phyloP scores from a whole-genome alignment of 2,113 vertebrate species.

The Dromaius novaehollandiae region DNA sequence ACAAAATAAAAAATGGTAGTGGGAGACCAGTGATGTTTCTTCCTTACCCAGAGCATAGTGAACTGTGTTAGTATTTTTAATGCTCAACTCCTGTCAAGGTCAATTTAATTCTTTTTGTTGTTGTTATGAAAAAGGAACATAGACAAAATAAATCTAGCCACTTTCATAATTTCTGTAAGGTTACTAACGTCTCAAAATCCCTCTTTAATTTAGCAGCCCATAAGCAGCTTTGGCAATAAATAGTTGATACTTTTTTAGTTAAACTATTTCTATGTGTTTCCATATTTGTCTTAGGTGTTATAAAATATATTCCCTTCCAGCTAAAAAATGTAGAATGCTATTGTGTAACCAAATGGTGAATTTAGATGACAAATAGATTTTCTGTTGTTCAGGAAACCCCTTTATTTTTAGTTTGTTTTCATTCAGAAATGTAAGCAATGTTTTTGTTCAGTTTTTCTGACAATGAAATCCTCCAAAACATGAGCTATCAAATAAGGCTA shows the following conservation, averaged over 20 bases:
- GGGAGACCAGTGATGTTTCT: background rate
- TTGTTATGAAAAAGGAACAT: background rate
- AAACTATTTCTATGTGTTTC: background rate
- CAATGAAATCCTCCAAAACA: background rate
- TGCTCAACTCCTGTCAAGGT: slow-evolving; percentile 10
- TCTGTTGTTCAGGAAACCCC: background rate
- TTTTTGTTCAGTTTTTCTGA: background rate
- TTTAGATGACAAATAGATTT: background rate
- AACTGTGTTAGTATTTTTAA: background rate
- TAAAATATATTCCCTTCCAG: background rate
- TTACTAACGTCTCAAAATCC: background rate
- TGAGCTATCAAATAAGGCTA: background rate
- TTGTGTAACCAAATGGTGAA: background rate
- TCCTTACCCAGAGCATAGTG: background rate
- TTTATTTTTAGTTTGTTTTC: background rate
- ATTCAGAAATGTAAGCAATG: background rate
- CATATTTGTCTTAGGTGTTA: background rate
- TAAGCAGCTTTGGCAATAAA: background rate
- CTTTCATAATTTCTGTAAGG: background rate
- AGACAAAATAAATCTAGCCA: background rate
- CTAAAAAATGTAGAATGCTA: background rate
- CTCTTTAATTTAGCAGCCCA: background rate
- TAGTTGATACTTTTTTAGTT: background rate
- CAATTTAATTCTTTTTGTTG: slow-evolving; percentile 29
- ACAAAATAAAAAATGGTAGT: slow-evolving; percentile 44